A percentile compares a stretch with the other conserved stretches of the same genome.
Conservation (phyloP, 2,797 vertebrate species). For the Graptemys geographica region DNA sequence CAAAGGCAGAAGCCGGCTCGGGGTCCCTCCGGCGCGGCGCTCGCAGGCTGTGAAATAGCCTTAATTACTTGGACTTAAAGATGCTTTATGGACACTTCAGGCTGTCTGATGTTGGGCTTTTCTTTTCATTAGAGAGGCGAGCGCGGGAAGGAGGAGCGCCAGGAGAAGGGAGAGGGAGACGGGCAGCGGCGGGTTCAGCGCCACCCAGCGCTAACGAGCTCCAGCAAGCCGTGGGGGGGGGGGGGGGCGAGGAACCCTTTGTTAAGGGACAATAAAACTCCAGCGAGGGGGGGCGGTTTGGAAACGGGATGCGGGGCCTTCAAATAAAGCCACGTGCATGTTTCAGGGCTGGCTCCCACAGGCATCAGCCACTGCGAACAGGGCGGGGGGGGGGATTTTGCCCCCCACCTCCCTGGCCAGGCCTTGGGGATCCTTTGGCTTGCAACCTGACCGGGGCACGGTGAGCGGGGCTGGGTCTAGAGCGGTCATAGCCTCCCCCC, state of each 20-base stretch:
- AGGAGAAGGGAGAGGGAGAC: background rate
- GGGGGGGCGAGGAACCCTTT: background rate
- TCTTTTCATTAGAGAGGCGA: slow-evolving; percentile 2
- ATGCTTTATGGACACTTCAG: slow-evolving; percentile 11
- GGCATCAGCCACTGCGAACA: no score
- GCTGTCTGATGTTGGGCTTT: slow-evolving; percentile 1
- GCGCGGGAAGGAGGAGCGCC: no score
- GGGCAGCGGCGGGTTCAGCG: background rate
- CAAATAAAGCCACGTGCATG: background rate
- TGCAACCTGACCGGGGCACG: no score
- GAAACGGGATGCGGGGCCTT: background rate
- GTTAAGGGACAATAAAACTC: background rate
- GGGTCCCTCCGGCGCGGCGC: background rate
- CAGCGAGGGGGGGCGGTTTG: background rate
- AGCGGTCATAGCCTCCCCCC: no score
- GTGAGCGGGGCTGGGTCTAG: no score
- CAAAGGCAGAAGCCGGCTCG: background rate
- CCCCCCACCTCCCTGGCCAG: no score
- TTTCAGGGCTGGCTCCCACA: background rate
- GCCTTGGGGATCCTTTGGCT: no score
- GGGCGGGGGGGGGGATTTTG: no score
- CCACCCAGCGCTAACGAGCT: slow-evolving; percentile 13
- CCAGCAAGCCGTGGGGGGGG: background rate
- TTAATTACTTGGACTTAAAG: slow-evolving; percentile 36
- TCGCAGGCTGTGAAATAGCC: background rate